phyloP scores from a whole-genome alignment of 2,888 invertebrate species.

The Esperia sulphurella region DNA sequence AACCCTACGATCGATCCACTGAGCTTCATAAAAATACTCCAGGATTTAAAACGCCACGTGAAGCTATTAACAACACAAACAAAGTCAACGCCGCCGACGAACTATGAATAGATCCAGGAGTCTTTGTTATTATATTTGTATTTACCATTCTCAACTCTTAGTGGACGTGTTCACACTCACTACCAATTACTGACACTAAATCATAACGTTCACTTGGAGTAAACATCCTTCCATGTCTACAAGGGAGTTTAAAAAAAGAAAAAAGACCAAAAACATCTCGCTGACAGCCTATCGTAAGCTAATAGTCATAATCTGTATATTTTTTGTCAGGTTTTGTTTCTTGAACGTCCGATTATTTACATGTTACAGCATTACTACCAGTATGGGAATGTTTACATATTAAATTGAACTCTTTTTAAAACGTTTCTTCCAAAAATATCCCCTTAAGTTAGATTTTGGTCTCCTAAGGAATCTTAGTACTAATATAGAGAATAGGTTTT shows the following conservation, averaged over 20 bases:
- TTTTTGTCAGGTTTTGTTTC: constrained; percentile 44
- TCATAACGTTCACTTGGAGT: constrained; percentile 70
- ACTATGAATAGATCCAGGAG: constrained; percentile 57
- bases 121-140: constrained; percentile 73
- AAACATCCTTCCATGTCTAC: constrained; percentile 65
- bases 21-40: constrained; percentile 20
- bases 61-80: constrained; percentile 51
- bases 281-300: constrained; percentile 69
- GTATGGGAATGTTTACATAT: constrained; percentile 73
- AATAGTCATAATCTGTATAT: constrained; percentile 69
- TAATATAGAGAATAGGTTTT: not conserved
- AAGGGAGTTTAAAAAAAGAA: constrained; percentile 45
- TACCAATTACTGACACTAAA: constrained; percentile 74
- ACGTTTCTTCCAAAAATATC: constrained; percentile 34
- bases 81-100: constrained; percentile 38
- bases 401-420: constrained; percentile 51
- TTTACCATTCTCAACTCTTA: constrained; percentile 63
- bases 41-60: constrained; percentile 38
- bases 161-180: constrained; percentile 73
- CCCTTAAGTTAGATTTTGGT: constrained; percentile 12
- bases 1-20: constrained; percentile 5
- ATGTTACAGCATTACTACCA: constrained; percentile 41
- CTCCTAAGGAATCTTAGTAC: constrained; percentile 1
- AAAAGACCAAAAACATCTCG: constrained; percentile 61
- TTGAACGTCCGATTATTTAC: constrained; percentile 57